Base-by-base conservation (phyloP, 2,888 invertebrate species). In the Dicyrtoma fusca region DNA sequence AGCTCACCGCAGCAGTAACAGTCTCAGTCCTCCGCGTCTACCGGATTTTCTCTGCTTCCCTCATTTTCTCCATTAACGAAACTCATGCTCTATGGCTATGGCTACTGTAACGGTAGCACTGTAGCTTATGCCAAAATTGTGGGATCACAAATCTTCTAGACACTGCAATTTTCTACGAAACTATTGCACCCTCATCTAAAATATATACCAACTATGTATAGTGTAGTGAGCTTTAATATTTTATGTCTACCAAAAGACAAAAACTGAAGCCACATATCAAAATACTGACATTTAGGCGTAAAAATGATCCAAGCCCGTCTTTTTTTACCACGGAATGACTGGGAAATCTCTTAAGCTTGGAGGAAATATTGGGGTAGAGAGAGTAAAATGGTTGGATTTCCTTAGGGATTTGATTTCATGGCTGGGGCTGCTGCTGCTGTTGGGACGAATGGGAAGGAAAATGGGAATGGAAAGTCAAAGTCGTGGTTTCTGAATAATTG, bases 401-500 rank as follows among this genome's bases (percentile, higher is more conserved):
- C 72, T 51, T 45, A 8, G 69, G 73, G 65, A 69, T 63, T 64
- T 49, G 14, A 19, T 70, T 70, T 73, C 64, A 73, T 73, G 59
- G 19, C 69, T 49, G 44, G 57, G 47, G 17, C 44, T 23, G 34
- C 34, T 34, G 4, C 4, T 34, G 3, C 34, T 34, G 34, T 34
- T 34, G 34, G 8, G 34, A 34, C 34, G 34, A 34, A 34, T 34
- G 34, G 34, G 4, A 8, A 34, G 34, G 34, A 34, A 8, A 34
- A 34, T 34, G 34, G 4, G 34, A 34, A 34, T 34, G 34, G 34
- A n/a, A 21, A 45, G 45, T 21, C 25, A 63, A 26, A 57, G 53
- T 72, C 64, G 68, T 57, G 72, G 72, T 72, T 72, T 72, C 62
- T 72, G 42, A 72, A 72, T 72, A 51, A 72, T 66, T 66, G 44